These are phyloP conservation scores for Molorchus minor DNA, from an alignment of 2,888 invertebrate genomes.

Conservation along the genomic window DNA sequence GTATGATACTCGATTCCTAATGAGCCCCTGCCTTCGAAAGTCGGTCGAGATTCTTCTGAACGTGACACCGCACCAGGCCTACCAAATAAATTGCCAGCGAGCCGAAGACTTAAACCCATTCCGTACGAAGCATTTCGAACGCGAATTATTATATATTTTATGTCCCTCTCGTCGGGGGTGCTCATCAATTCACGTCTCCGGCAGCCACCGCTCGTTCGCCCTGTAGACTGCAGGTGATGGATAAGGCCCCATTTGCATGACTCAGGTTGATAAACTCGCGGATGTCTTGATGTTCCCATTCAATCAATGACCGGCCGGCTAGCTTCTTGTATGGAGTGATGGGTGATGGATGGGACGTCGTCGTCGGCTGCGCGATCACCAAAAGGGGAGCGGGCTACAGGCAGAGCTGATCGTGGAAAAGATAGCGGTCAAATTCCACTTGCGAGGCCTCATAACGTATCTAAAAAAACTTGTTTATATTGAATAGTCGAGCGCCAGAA, in stretches of 20 bases:
- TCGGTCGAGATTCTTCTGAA: background rate
- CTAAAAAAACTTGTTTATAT: no score
- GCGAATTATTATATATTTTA: slow-evolving; percentile 28
- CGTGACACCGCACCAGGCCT: background rate
- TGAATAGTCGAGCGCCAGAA: no score
- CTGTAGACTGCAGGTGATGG: slow-evolving; percentile 37
- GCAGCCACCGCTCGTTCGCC: slow-evolving; percentile 34
- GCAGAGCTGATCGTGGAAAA: slow-evolving; percentile 14
- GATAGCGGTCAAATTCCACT: slow-evolving; percentile 9
- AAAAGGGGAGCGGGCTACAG: slow-evolving; percentile 12
- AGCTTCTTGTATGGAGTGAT: slow-evolving; percentile 11
- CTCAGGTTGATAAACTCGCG: slow-evolving; percentile 15
- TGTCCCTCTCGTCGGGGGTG: slow-evolving; percentile 30
- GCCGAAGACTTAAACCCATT: slow-evolving; percentile 13
- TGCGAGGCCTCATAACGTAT: background rate
- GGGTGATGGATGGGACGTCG: slow-evolving; percentile 14
- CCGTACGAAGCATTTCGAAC: slow-evolving; percentile 10
- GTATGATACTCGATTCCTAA: no score
- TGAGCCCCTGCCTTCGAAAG: no score
- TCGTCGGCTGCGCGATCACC: background rate
- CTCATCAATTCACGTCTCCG: slow-evolving; percentile 44
- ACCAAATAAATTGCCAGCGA: background rate
- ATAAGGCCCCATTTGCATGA: slow-evolving; percentile 35
- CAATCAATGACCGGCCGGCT: slow-evolving; percentile 19
- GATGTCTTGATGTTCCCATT: slow-evolving; percentile 12